Evolutionary conservation across 2,888 invertebrate species (phyloP).

Genomic region (Linyphia triangularis): DNA sequence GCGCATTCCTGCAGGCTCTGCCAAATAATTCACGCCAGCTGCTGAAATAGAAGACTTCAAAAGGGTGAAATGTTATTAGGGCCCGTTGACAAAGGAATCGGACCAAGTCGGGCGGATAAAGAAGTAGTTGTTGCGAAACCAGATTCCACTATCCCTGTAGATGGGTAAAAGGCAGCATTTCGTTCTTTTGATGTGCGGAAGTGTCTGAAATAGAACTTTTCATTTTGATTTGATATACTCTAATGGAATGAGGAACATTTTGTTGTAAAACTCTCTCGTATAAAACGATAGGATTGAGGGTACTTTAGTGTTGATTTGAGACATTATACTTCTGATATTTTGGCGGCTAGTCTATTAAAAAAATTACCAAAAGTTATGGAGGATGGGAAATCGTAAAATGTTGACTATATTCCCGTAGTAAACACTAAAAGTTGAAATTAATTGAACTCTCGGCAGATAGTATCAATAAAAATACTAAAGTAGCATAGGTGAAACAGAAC

Average conservation of each 20-base stretch:
- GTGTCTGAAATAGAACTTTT: neutral
- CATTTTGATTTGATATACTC: neutral
- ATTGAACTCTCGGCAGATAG: too few relatives aligned
- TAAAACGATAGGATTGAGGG: too few relatives aligned
- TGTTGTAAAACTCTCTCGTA: neutral
- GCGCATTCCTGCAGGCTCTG: constrained; percentile 33
- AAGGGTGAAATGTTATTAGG: neutral
- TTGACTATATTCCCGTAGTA: too few relatives aligned
- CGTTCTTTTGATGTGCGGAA: neutral
- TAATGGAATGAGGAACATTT: neutral
- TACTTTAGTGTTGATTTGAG: too few relatives aligned
- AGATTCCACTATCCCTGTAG: neutral
- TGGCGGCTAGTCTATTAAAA: too few relatives aligned
- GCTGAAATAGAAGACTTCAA: neutral
- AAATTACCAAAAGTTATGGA: too few relatives aligned
- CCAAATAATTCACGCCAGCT: constrained; percentile 45
- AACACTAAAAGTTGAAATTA: too few relatives aligned
- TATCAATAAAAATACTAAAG: too few relatives aligned
- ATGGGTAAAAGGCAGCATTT: neutral
- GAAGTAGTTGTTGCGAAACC: neutral
- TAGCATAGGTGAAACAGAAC: too few relatives aligned
- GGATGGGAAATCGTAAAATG: too few relatives aligned
- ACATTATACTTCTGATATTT: too few relatives aligned
- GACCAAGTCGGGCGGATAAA: neutral
- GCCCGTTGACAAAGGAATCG: neutral